phyloP scores from a whole-genome alignment of 1,140 invertebrate species.

The Venturia canescens region DNA sequence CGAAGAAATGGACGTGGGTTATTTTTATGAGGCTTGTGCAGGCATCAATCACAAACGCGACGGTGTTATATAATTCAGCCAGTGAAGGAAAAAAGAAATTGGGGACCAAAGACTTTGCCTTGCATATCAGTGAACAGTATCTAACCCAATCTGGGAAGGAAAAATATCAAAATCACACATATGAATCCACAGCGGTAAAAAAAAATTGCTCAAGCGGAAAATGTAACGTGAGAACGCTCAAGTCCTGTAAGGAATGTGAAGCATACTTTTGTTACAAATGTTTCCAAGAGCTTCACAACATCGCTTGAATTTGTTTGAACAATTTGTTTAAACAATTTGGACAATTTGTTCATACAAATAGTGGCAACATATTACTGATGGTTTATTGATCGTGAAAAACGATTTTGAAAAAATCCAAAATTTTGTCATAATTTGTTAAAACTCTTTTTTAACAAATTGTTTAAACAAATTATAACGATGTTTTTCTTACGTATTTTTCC shows the following conservation, averaged over 20 bases:
- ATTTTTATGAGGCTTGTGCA: conserved; percentile 26
- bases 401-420: no score
- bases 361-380: no score
- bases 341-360: no score
- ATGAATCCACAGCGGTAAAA: neutral
- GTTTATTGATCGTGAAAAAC: no score
- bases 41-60: conserved; percentile 22
- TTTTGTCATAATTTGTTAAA: no score
- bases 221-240: neutral
- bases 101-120: conserved; percentile 8
- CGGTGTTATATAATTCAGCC: conserved; percentile 12
- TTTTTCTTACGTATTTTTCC: no score
- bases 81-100: neutral
- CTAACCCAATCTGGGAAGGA: neutral
- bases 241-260: conserved; percentile 9
- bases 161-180: neutral
- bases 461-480: no score
- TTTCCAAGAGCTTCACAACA: neutral
- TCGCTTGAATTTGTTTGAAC: no score
- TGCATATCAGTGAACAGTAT: conserved; percentile 2
- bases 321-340: no score
- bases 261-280: conserved; percentile 12
- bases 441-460: no score
- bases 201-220: conserved; percentile 8
- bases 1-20: conserved; percentile 51